Evolutionary conservation across 1,140 invertebrate species (phyloP).

Genomic region (fruit fly (Drosophila melanogaster)): Release_6_plus_ISO1_MT NT_037436.4:12533501-12534000

Average conservation of each 20-base stretch:
- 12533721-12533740: neutral
- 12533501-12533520: slow-evolving; percentile 59
- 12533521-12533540: neutral
- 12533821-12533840: too few species aligned
- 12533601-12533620: slow-evolving; percentile 46
- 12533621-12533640: neutral
- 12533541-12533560: slow-evolving; percentile 46
- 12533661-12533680: slow-evolving; percentile 30
- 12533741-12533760: slow-evolving; percentile 5
- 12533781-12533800: neutral
- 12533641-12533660: slow-evolving; percentile 27
- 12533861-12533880: neutral
- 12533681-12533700: slow-evolving; percentile 56
- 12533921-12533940: neutral
- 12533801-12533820: neutral
- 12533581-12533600: slow-evolving; percentile 42
- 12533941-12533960: neutral
- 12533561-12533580: slow-evolving; percentile 35
- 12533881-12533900: neutral
- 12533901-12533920: neutral
- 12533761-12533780: slow-evolving; percentile 16
- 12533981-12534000: slow-evolving; percentile 37
- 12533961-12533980: slow-evolving; percentile 8
- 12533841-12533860: neutral
- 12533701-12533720: slow-evolving; percentile 28